Base-by-base conservation (phyloP, 2,113 vertebrate species). In the Ciconia boyciana region DNA sequence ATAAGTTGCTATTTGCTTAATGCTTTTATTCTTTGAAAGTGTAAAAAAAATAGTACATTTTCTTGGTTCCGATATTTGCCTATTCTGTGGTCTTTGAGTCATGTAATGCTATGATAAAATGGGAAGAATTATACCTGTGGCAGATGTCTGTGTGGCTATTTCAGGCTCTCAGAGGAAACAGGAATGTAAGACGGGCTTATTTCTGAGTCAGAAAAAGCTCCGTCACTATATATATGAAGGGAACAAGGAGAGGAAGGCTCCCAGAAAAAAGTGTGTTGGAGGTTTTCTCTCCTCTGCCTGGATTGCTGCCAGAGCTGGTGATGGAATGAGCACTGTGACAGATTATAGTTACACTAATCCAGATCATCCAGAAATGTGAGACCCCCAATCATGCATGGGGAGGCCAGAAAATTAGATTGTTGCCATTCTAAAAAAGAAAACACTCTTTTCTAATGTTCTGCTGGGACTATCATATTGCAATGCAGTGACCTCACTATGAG, bases 361-460 rank as follows among this genome's bases (percentile, higher is more conserved):
- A 96, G 94, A 96, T 97, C 60, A 95, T 97, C 89, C 96, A 93
- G 96, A 83, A 90, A 96, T 61, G 54, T 5, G 92, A 96, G 78
- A 94, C 36, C 49, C 84, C 92, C 70, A 91, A 83, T 96, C 82
- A 77, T 25, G 20, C 75, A 29, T 20, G 49, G 55, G 31, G 49
- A 86, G 54, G 46, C 16, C 58, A 92, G 66, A 94, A 94, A 94
- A 86, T 62, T n/a, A 77, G 44, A n/a, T 41, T 80, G n/a, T 71
- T 94, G 57, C 69, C 31, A 25, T 69, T 84, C 32, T 87, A 13
- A 43, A 86, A 61, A 48, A 62, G 28, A 86, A 89, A 92, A 78
- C 61, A 66, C 22, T 68, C 31, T 82, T 91, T 75, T n/a, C n/a
- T 87, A 4, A 16, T 48, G 55, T 81, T 91, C n/a, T 20, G 13